These are phyloP conservation scores for Ennomos erosarius DNA, from an alignment of 2,888 invertebrate species.

Conservation along the genomic window DNA sequence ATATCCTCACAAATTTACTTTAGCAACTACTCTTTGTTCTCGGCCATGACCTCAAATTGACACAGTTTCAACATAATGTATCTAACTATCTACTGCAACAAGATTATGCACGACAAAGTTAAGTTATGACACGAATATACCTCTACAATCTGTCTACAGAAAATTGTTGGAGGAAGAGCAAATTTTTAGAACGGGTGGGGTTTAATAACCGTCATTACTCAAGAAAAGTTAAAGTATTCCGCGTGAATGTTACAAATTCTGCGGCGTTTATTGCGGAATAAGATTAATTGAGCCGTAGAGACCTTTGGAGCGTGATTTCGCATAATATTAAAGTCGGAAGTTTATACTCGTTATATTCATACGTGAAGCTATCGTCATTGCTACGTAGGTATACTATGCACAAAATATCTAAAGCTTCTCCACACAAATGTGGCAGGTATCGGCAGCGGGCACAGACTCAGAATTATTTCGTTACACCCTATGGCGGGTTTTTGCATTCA, in stretches of 20 bases:
- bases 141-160: conserved; percentile 8
- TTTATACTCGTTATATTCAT: neutral
- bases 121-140: conserved; percentile 7
- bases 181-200: conserved; percentile 44
- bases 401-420: no score
- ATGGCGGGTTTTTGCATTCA: no score
- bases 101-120: conserved; percentile 2
- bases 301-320: conserved; percentile 36
- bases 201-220: conserved; percentile 51
- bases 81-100: conserved; percentile 1
- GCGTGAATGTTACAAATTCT: conserved; percentile 51
- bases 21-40: conserved; percentile 17
- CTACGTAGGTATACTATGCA: neutral
- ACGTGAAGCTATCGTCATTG: conserved; percentile 4
- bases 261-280: conserved; percentile 54
- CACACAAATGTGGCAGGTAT: no score
- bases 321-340: conserved; percentile 41
- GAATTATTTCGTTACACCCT: no score
- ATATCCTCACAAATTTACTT: conserved; percentile 35
- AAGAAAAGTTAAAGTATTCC: conserved; percentile 52
- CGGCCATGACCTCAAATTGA: conserved; percentile 14
- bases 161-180: conserved; percentile 24
- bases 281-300: conserved; percentile 53
- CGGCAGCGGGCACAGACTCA: no score
- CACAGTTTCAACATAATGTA: conserved; percentile 13